Evolutionary conservation across 2,797 vertebrate genomes (phyloP).

Genomic region (Acrossocheilus wenchowensis): DNA sequence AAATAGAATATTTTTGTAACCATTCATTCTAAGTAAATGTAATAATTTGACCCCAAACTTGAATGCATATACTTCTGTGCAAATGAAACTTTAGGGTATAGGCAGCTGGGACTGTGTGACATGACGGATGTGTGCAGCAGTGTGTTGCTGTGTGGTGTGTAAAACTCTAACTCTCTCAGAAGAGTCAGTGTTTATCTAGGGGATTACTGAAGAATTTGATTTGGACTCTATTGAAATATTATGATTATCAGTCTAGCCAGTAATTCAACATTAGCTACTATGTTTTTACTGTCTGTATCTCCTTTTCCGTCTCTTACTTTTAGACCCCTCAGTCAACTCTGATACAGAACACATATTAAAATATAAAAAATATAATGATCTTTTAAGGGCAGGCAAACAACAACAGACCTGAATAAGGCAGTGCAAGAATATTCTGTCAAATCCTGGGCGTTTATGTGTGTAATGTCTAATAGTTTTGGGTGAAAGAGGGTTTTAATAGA

Average conservation of each 20-base stretch:
- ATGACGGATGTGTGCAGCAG: conserved; percentile 31
- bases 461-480: conserved; percentile 24
- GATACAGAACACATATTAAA: conserved; percentile 3
- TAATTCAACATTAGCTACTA: conserved; percentile 19
- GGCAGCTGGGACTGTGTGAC: neutral
- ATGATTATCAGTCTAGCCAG: neutral
- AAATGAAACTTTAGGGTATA: neutral
- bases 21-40: neutral
- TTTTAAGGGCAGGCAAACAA: conserved; percentile 4
- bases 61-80: neutral
- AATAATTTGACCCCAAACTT: neutral
- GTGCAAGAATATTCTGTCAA: conserved; percentile 32
- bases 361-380: conserved; percentile 13
- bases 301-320: neutral
- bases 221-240: conserved; percentile 19
- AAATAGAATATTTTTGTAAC: neutral
- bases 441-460: conserved; percentile 29
- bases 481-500: conserved; percentile 34
- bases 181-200: conserved; percentile 36
- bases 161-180: conserved; percentile 21
- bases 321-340: neutral
- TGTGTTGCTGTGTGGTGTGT: conserved; percentile 13
- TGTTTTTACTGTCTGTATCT: conserved; percentile 15
- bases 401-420: conserved; percentile 3
- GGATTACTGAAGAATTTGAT: conserved; percentile 47